These are phyloP conservation scores for Athripsodes cinereus DNA, from an alignment of 2,888 invertebrate genomes.

Conservation along the genomic window DNA sequence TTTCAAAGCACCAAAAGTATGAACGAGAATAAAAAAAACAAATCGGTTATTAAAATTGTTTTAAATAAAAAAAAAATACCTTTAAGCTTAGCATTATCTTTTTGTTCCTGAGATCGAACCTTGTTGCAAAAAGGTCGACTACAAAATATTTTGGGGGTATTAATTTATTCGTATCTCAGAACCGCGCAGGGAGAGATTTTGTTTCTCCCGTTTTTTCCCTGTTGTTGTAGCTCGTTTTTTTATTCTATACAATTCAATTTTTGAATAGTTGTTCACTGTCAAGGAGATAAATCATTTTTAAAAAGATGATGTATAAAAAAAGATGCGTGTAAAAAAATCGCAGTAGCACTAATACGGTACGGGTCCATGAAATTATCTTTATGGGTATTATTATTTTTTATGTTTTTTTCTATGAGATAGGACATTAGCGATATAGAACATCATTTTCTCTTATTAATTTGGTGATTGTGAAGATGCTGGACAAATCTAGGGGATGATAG, in stretches of 20 bases:
- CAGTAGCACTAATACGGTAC: background rate
- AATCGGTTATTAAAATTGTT: too few relatives aligned
- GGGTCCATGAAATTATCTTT: background rate
- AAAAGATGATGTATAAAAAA: background rate
- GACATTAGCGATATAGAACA: background rate
- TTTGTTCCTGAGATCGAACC: background rate
- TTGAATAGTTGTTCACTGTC: slow-evolving; percentile 7
- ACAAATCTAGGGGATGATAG: too few relatives aligned
- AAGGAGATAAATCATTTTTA: slow-evolving; percentile 9
- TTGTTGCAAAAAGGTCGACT: background rate
- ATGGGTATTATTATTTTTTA: background rate
- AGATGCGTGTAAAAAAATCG: background rate
- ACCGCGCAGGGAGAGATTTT: slow-evolving; percentile 9
- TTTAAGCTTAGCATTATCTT: too few relatives aligned
- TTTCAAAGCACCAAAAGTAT: too few relatives aligned
- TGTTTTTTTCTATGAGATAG: background rate
- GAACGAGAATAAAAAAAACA: too few relatives aligned
- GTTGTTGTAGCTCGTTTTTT: slow-evolving; percentile 3
- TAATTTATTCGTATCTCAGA: slow-evolving; percentile 17
- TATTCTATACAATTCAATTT: slow-evolving; percentile 7
- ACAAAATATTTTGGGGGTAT: background rate
- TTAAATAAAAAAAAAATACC: too few relatives aligned
- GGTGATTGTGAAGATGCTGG: background rate
- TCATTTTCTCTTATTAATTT: background rate
- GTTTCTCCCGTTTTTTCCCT: slow-evolving; percentile 14